phyloP scores from a whole-genome alignment of 2,888 invertebrate species.

The Elegia similella region DNA sequence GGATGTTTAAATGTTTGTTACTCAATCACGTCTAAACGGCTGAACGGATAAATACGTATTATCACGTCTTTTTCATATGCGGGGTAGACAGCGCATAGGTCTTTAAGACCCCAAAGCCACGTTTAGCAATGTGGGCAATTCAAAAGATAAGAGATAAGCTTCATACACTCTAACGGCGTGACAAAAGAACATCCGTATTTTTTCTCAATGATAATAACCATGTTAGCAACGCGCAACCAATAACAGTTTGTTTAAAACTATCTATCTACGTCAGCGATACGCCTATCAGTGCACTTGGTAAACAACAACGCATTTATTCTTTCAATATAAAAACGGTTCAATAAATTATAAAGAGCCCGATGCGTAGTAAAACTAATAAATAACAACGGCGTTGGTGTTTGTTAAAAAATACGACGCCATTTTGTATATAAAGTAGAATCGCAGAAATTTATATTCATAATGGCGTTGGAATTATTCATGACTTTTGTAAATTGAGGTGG shows the following conservation, averaged over 20 bases:
- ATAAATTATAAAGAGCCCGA: background rate
- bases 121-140: no score
- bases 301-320: constrained; percentile 1
- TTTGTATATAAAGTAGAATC: background rate
- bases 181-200: background rate
- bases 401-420: background rate
- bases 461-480: no score
- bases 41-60: no score
- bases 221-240: background rate
- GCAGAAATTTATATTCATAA: background rate
- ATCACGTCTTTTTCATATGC: no score
- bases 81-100: no score
- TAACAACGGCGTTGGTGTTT: background rate
- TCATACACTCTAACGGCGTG: background rate
- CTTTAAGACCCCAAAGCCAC: no score
- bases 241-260: background rate
- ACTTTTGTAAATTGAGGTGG: background rate
- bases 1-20: no score
- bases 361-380: background rate
- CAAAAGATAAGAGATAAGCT: background rate
- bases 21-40: no score
- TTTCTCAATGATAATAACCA: background rate
- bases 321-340: background rate
- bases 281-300: constrained; percentile 1
- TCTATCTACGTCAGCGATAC: constrained; percentile 2